phyloP scores from a whole-genome alignment of 2,797 vertebrate genomes.

The Nyctalus aviator region DNA sequence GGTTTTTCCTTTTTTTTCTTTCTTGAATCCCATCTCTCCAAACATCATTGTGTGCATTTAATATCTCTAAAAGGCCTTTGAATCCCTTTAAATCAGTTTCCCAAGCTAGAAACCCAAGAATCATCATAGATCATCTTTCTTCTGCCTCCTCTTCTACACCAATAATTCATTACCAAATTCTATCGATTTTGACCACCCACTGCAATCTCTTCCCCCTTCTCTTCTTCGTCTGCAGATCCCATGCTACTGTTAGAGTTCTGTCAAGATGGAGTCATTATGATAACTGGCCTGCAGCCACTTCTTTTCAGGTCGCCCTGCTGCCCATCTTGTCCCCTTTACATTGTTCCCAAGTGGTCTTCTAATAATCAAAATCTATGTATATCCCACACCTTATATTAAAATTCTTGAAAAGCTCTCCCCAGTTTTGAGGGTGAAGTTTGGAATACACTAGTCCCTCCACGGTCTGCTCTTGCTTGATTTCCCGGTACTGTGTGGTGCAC shows the following conservation, averaged over 20 bases:
- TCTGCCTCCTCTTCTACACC: neutral
- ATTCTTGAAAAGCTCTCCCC: neutral
- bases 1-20: neutral
- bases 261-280: neutral
- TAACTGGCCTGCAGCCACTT: too few relatives aligned
- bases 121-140: neutral
- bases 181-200: neutral
- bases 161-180: neutral
- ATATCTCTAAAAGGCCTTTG: neutral
- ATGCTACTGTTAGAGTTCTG: neutral
- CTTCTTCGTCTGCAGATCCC: neutral
- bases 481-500: neutral
- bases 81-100: neutral
- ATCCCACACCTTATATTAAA: neutral
- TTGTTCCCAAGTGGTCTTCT: neutral
- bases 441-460: neutral
- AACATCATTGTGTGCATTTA: neutral
- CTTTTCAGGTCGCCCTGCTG: neutral
- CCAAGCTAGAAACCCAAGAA: neutral
- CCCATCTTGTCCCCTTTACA: neutral
- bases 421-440: neutral
- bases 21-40: slow-evolving; percentile 5
- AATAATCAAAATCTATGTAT: neutral
- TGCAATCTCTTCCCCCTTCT: neutral
- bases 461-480: neutral